Base-by-base conservation (phyloP, 1,140 invertebrate species). In the Brachionus sp. region DNA sequence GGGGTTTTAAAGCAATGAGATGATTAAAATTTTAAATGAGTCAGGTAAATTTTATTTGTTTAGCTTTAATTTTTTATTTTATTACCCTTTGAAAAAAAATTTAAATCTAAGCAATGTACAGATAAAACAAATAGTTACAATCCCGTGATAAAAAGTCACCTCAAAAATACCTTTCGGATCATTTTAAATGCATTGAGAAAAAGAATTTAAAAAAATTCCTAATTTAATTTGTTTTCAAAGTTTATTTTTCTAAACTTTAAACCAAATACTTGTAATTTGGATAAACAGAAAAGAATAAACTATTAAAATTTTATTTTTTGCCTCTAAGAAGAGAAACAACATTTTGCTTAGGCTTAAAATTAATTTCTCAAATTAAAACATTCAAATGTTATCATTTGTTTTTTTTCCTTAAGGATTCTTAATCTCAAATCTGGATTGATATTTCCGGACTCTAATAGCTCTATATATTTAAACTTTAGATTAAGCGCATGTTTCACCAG, bases 21-120 rank as follows among this genome's bases (percentile, higher is more conserved):
- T 53, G 46, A 53, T 53, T 57, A 42, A 37, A 70, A 70, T 42
- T 39, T 70, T 37, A 70, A 70, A 70, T 70, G 66, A 70, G 33
- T 70, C 66, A 70, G 66, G 66, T 70, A 70, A 39, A 57, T 16
- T 70, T 70, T 35, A 70, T 70, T 70, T 70, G 16, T 70, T 70
- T 70, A 70, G 35, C 37, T 70, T 57, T 37, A 25, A 19, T 57
- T 16, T 64, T 64, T 70, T 19, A 70, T 19, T 39, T 37, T 70
- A 39, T 70, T 19, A 37, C 16, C n/a, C 66, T 70, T 39, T 39
- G 33, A 70, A 33, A 33, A 33, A 35, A 70, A 70, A 37, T 37
- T 37, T 42, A 1, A 70, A 19, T 70, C 7, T 39, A 39, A n/a
- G 16, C 37, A 37, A 10, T 70, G 12, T 16, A 37, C 13, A 39